Base-by-base conservation (phyloP, 2,113 vertebrate species). In the Hirundichthys speculiger region DNA sequence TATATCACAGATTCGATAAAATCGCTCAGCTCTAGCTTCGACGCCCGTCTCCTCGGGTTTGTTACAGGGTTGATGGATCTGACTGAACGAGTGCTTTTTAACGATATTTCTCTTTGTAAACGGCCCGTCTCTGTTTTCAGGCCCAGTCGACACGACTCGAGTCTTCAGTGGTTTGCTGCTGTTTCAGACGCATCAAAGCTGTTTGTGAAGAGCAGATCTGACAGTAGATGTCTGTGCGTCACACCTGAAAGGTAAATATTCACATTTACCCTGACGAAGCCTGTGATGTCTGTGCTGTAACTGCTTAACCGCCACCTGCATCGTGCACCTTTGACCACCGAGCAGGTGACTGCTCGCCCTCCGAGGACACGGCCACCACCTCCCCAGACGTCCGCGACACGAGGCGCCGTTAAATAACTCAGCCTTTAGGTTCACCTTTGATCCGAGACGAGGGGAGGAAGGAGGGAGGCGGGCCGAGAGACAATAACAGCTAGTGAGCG, bases 401-500 rank as follows among this genome's bases (percentile, higher is more conserved):
- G 43, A 74, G 83, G 87, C 78, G 22, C 87, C 73, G 94, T 95
- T 98, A 94, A 97, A 98, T 96, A 94, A 90, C 95, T 96, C 80
- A 98, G 77, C 94, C 93, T 95, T 97, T 96, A 98, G 89, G 88
- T 88, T 90, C 91, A 96, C 93, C 96, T 96, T 95, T 94, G 94
- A 73, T 80, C 93, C 64, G 13, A 19, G 30, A 14, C 21, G 22
- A 51, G 41, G 22, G 20, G 58, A 42, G 21, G 24, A 16, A 45
- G 61, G 62, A 65, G 52, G 64, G 48, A 52, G 64, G 40, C 30
- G 42, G 64, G 59, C 75, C 25, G 47, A 72, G 77, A 73, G 18
- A 67, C 24, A 38, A 79, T 86, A 89, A 88, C 49, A 86, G 74
- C 79, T 79, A 50, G 40, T 63, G 61, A 68, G 62, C 69, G 59